phyloP scores from a whole-genome alignment of 2,113 vertebrate genomes.

The Scatophagus argus region DNA sequence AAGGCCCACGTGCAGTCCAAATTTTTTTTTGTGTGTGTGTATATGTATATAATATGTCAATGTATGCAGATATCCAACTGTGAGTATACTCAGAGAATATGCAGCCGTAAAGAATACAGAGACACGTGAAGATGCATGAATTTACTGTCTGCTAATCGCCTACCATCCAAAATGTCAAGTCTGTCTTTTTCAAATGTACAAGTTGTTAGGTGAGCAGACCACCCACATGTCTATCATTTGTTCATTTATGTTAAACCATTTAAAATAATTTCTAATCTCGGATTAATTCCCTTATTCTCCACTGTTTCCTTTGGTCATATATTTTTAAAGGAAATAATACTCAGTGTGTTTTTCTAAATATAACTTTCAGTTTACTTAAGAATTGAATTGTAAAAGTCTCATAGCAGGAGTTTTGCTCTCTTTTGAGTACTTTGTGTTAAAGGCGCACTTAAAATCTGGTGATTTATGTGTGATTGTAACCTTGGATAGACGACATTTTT shows the following conservation, averaged over 20 bases:
- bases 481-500: slow-evolving; percentile 30
- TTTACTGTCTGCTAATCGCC: not conserved
- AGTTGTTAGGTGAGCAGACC: not conserved
- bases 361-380: not conserved
- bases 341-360: not conserved
- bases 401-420: not conserved
- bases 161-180: not conserved
- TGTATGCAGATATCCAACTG: not conserved
- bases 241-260: no score
- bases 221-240: not conserved
- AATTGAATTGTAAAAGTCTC: not conserved
- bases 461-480: slow-evolving; percentile 56
- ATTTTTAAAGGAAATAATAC: not conserved
- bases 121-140: not conserved
- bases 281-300: not conserved
- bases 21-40: not conserved
- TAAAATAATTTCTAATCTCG: not conserved
- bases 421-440: slow-evolving; percentile 16
- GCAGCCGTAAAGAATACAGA: not conserved
- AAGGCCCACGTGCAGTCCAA: not conserved
- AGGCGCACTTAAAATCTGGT: slow-evolving; percentile 15
- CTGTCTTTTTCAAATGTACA: not conserved
- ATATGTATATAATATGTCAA: not conserved
- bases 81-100: slow-evolving; percentile 9
- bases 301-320: not conserved